Percentiles rank a stretch among this genome's conserved stretches.
Evolutionary conservation across 2,113 vertebrate genomes (phyloP).

Genomic region (Tachycineta bicolor): DNA sequence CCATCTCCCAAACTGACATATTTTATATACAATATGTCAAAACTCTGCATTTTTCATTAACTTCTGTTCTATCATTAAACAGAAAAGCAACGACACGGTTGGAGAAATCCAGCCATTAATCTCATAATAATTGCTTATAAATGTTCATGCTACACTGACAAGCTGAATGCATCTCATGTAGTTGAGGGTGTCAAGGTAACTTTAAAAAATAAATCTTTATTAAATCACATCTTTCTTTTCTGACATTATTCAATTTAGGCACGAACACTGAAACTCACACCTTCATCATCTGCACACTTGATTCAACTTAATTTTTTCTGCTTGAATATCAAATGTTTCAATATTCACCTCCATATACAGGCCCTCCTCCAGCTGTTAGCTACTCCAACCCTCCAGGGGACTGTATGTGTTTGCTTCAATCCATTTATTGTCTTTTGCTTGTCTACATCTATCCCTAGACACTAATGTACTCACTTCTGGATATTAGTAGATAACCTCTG

Average conservation of each 20-base stretch:
- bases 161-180: conserved; percentile 44
- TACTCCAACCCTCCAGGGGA: conserved; percentile 22
- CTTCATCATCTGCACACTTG: conserved; percentile 33
- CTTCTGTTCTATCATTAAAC: conserved; percentile 60
- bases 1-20: not conserved
- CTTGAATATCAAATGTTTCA: conserved; percentile 34
- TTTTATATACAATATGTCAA: conserved; percentile 48
- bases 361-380: conserved; percentile 33
- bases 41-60: conserved; percentile 58
- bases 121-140: conserved; percentile 69
- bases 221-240: conserved; percentile 43
- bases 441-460: conserved; percentile 27
- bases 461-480: conserved; percentile 32
- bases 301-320: conserved; percentile 45
- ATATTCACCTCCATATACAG: conserved; percentile 16
- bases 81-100: conserved; percentile 47
- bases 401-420: conserved; percentile 42
- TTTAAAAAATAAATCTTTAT: conserved; percentile 58
- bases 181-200: conserved; percentile 31
- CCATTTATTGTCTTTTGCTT: conserved; percentile 50
- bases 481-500: conserved; percentile 41
- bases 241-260: conserved; percentile 45
- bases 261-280: not conserved
- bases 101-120: conserved; percentile 61
- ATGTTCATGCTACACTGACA: conserved; percentile 46